A percentile compares a stretch with the other conserved stretches of the same genome.
Evolutionary conservation across 1,140 invertebrate genomes (phyloP).

Genomic region (Drosophila sp.): DNA sequence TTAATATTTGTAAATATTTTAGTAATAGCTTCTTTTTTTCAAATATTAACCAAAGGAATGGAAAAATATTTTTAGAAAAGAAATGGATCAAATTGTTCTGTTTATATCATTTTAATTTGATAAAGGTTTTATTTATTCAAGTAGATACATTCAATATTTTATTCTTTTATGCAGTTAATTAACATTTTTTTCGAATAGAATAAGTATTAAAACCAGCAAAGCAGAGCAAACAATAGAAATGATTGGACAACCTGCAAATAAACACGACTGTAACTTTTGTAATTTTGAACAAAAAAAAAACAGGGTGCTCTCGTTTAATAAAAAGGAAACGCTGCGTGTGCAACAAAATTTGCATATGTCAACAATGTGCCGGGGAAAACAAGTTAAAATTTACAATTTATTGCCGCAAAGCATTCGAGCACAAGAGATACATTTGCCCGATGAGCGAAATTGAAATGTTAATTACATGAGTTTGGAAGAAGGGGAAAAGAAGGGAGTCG

Average conservation of each 20-base stretch:
- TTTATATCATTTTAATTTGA: too few relatives aligned
- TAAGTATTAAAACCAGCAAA: constrained; percentile 48
- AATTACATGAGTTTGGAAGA: constrained; percentile 59
- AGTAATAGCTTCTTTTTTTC: too few relatives aligned
- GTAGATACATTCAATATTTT: not conserved
- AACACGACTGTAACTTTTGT: constrained; percentile 20
- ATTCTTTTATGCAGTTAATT: not conserved
- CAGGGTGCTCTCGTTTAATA: constrained; percentile 53
- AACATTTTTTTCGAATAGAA: constrained; percentile 7
- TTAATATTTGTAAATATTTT: too few relatives aligned
- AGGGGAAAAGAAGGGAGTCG: not conserved
- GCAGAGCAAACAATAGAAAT: constrained; percentile 51
- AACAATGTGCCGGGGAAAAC: constrained; percentile 67
- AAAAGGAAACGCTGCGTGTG: constrained; percentile 63
- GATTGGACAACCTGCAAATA: constrained; percentile 49
- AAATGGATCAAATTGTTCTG: too few relatives aligned
- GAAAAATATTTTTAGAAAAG: too few relatives aligned
- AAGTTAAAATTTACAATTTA: constrained; percentile 61
- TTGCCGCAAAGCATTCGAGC: constrained; percentile 51
- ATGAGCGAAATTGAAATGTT: constrained; percentile 81
- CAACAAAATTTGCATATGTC: constrained; percentile 82
- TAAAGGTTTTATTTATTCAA: too few relatives aligned
- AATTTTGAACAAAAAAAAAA: not conserved
- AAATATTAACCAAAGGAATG: too few relatives aligned
- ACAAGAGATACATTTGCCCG: constrained; percentile 77